phyloP scores from a whole-genome alignment of 2,888 invertebrate species.

The Corbicula japonica region DNA sequence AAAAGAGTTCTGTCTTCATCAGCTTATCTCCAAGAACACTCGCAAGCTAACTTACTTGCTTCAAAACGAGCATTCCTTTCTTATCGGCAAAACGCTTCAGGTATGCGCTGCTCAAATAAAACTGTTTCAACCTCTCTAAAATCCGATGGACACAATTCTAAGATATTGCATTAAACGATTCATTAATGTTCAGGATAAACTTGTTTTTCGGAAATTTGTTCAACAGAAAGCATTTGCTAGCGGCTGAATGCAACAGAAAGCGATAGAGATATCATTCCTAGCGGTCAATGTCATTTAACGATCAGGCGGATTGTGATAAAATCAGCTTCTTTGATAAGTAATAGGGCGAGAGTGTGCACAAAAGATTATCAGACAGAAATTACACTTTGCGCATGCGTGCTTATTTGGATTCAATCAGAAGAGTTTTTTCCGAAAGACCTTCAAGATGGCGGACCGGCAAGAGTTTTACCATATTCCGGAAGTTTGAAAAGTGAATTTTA shows the following conservation, averaged over 20 bases:
- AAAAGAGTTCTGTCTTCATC: too few relatives aligned
- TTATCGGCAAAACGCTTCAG: too few relatives aligned
- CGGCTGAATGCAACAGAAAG: constrained; percentile 11
- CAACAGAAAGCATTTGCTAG: constrained; percentile 16
- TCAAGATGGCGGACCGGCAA: constrained; percentile 29
- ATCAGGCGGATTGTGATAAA: constrained; percentile 28
- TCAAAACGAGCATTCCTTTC: too few relatives aligned
- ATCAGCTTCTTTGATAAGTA: constrained; percentile 55
- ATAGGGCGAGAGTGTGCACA: constrained; percentile 31
- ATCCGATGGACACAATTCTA: constrained; percentile 6
- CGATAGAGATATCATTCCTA: not conserved
- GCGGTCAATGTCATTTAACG: constrained; percentile 28
- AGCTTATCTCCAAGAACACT: too few relatives aligned
- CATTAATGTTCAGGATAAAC: constrained; percentile 23
- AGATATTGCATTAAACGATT: constrained; percentile 17
- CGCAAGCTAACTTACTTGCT: too few relatives aligned
- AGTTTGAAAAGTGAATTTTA: constrained; percentile 32
- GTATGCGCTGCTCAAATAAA: too few relatives aligned
- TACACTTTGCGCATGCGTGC: constrained; percentile 30
- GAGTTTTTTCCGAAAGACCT: constrained; percentile 27
- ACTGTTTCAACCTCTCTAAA: too few relatives aligned
- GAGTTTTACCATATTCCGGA: constrained; percentile 22
- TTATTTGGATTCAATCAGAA: constrained; percentile 37
- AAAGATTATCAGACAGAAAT: constrained; percentile 34
- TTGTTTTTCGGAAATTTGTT: constrained; percentile 29